phyloP scores from a whole-genome alignment of 2,888 invertebrate species.

The Thymelicus acteon region DNA sequence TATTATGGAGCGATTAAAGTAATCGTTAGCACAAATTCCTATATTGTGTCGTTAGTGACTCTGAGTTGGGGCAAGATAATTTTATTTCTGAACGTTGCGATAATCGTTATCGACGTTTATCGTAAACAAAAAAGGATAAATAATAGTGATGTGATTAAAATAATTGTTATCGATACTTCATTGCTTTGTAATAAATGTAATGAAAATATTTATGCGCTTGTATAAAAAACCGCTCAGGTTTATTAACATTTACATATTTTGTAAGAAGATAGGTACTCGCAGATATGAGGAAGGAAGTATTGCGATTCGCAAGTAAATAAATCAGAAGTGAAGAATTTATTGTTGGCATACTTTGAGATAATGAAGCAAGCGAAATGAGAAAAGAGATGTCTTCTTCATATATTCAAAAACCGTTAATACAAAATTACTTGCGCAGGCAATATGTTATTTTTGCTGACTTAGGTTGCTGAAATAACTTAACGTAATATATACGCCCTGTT shows the following conservation, averaged over 20 bases:
- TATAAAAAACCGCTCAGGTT: not conserved
- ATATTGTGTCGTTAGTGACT: no score
- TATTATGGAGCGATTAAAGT: no score
- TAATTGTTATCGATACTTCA: no score
- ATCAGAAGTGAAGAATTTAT: constrained; percentile 32
- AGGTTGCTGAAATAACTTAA: not conserved
- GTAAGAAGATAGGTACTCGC: constrained; percentile 12
- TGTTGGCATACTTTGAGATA: constrained; percentile 30
- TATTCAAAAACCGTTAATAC: constrained; percentile 9
- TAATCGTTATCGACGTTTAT: no score
- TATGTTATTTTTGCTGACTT: not conserved
- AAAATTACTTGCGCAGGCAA: not conserved
- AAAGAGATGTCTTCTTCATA: constrained; percentile 9
- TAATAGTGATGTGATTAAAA: no score
- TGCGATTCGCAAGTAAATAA: constrained; percentile 29
- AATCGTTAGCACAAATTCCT: no score
- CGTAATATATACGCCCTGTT: not conserved
- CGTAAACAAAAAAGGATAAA: no score
- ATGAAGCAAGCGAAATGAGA: constrained; percentile 18
- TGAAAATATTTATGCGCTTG: no score
- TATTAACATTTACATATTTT: not conserved
- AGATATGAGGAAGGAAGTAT: constrained; percentile 28
- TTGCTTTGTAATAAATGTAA: no score
- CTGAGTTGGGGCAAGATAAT: no score
- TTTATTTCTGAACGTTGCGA: no score